Base-by-base conservation (phyloP, 2,113 vertebrate species). In the Corythornis cristatus region DNA sequence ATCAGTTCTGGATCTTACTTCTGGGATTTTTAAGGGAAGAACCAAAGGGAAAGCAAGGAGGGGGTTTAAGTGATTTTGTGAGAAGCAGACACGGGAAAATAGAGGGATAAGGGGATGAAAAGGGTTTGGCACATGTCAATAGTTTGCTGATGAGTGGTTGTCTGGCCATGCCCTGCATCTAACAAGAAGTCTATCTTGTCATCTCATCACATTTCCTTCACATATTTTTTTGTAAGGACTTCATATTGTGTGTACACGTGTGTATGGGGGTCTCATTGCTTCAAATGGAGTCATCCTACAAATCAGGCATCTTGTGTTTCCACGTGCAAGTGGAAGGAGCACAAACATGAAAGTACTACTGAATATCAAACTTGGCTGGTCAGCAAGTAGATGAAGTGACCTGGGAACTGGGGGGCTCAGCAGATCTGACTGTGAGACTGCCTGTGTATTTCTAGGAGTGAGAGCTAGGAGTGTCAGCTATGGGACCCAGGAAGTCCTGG, bases 251-350 rank as follows among this genome's bases (percentile, higher is more conserved):
- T 13, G 21, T 31, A 21, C 14, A 19, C 16, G 7, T n/a, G 13
- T 26, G 9, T 37, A 19, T 2, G 46, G 23, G 10, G 6, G 11
- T 58, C n/a, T 67, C 5, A 3, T 5, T 33, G 51, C 57, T 85
- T 28, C 43, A 83, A 5, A 9, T 7, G 15, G 16, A 67, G 18
- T 60, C 46, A 67, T 46, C 53, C 4, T 17, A 50, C 15, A 43
- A 4, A 20, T 4, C 25, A n/a, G 15, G 23, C 29, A 61, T 7
- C 19, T 8, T 12, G 1, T 16, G 5, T 37, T 60, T 72, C 33
- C 0, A 0, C 12, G 15, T 5, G 42, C 1, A 5, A 57, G 56
- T 15, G 2, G 8, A 70, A 78, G 8, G 5, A 78, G 2, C n/a
- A 19, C 35, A 84, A 23, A 12, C 48, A 50, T 50, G 48, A 50